Base-by-base conservation (phyloP, 2,797 vertebrate genomes). In the Loris lydekkerianus region DNA sequence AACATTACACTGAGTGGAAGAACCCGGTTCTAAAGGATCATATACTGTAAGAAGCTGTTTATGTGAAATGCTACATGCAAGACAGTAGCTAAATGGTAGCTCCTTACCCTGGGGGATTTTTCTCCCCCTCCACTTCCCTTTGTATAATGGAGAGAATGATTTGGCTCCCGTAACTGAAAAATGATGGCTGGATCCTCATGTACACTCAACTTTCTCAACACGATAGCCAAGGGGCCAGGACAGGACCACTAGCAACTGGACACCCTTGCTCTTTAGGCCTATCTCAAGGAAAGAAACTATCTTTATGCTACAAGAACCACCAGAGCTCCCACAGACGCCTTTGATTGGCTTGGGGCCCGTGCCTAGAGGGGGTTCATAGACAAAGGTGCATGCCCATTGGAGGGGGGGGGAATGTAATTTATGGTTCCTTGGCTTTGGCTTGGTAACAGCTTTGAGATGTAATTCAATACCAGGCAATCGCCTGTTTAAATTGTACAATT, bases 71-170 rank as follows among this genome's bases (percentile, higher is more conserved):
- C n/a, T 43, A 80, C 10, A 29, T 46, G 73, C 49, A 31, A 67
- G 73, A 80, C 56, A 56, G 25, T 6, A 61, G 61, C 76, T 61
- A 11, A 21, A 25, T 23, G 29, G 15, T 49, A 49, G 49, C 49
- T 49, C 13, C 49, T 49, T 49, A 49, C 49, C 13, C 61, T 53
- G 21, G 21, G 3, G 49, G 31, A 5, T 2, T 2, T 34, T 18
- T 18, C 15, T 34, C 14, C 14, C 3, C 0, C 7, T 10, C 3
- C 27, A 5, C 2, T 31, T 31, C 29, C 53, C 18, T 25, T 31
- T 37, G 37, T 46, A 43, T 34, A 4, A n/a, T 2, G 5, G 61
- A 70, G 15, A 43, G 11, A 7, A 15, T 23, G 21, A 25, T 78
- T 40, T 37, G 63, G 31, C 5, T 63, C 21, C 31, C 60, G 43